Conservation (phyloP, 2,113 vertebrate species). For the Muscicapa adusta region DNA sequence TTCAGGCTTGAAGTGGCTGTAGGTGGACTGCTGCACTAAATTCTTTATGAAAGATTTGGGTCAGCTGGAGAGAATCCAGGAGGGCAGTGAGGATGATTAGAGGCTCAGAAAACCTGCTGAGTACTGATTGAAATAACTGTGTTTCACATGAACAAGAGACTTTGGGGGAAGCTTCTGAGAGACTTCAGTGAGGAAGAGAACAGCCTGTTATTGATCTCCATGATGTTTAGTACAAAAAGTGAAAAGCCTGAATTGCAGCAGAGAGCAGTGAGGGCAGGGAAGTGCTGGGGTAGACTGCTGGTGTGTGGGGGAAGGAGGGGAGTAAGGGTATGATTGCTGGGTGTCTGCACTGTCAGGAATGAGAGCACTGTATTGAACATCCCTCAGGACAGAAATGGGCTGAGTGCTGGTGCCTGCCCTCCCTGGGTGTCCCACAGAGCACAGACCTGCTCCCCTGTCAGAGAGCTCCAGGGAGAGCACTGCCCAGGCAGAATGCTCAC, state of each 20-base stretch:
- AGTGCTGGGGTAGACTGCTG: neutral
- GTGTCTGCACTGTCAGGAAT: neutral
- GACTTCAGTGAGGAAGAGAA: neutral
- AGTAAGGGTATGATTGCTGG: neutral
- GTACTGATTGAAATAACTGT: neutral
- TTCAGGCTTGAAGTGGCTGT: neutral
- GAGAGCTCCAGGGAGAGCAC: neutral
- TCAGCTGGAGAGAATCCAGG: neutral
- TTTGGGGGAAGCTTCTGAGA: neutral
- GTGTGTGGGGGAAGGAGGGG: neutral
- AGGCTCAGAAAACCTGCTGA: neutral
- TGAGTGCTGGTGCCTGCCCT: neutral
- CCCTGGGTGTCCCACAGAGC: neutral
- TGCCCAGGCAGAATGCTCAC: neutral
- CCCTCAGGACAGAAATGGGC: neutral
- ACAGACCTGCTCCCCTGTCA: neutral
- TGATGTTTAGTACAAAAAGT: neutral
- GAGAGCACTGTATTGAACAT: neutral
- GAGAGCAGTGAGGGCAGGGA: neutral
- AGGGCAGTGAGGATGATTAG: neutral
- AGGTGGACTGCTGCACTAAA: neutral
- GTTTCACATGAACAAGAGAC: neutral
- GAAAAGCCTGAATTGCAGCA: neutral
- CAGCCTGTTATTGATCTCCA: neutral
- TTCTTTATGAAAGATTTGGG: slow-evolving; percentile 16